phyloP scores from a whole-genome alignment of 2,888 invertebrate genomes.

The Platerodrilus igneus region DNA sequence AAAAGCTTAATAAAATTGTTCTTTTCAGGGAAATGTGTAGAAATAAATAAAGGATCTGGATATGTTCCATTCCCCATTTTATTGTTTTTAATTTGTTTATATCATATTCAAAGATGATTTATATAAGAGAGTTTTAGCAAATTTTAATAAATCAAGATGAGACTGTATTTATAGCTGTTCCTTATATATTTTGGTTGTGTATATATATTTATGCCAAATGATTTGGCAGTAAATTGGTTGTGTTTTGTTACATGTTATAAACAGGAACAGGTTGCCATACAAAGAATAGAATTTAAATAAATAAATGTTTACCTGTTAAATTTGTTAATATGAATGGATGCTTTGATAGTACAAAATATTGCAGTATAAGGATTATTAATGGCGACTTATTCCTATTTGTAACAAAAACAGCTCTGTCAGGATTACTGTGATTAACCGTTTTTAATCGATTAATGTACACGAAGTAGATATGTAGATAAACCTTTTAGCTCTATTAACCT shows the following conservation, averaged over 20 bases:
- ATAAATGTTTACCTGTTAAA: no score
- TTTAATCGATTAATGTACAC: conserved; percentile 27
- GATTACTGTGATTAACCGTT: conserved; percentile 42
- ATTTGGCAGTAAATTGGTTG: no score
- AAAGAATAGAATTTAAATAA: no score
- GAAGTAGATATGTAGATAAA: conserved; percentile 19
- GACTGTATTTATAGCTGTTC: conserved; percentile 27
- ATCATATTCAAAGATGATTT: conserved; percentile 22
- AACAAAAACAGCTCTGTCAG: conserved; percentile 37
- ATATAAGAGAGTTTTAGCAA: conserved; percentile 19
- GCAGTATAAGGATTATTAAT: no score
- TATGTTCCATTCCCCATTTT: conserved; percentile 17
- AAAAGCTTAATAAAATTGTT: conserved; percentile 6
- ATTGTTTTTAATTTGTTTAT: conserved; percentile 18
- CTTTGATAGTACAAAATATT: no score
- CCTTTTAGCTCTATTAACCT: no score
- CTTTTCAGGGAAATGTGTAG: conserved; percentile 60
- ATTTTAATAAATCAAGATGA: conserved; percentile 23
- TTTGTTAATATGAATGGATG: no score
- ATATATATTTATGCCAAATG: conserved; percentile 18
- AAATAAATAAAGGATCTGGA: conserved; percentile 40
- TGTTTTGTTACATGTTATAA: no score
- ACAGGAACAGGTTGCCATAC: no score
- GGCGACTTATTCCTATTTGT: no score
- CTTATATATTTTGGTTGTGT: conserved; percentile 23